Base-by-base conservation (phyloP, 2,113 vertebrate genomes). In the Ploceus nigricollis region DNA sequence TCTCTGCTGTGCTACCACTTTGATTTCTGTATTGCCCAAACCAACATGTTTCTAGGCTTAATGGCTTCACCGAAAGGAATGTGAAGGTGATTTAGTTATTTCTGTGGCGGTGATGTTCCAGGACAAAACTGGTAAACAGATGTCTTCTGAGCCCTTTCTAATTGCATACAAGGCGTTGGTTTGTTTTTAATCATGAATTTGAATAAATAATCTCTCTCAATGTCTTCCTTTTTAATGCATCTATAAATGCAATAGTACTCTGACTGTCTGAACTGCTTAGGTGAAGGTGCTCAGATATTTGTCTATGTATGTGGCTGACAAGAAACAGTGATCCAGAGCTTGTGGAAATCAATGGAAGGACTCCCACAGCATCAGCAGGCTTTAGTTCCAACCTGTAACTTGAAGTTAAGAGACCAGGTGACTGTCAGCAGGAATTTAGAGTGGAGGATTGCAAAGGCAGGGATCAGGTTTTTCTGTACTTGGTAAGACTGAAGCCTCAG, bases 21-120 rank as follows among this genome's bases (percentile, higher is more conserved):
- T 98, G 98, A 98, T 99, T 98, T 98, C 98, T 97, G 96, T 97
- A 98, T 98, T 98, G 98, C 98, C 98, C 96, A 98, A 97, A 98
- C 82, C 98, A 99, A 98, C 98, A 97, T 98, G 98, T 98, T 97
- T 98, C 98, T 93, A 94, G 96, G 98, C 98, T 98, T 99, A 99
- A 99, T 98, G 98, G 98, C 98, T 98, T 99, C 98, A 98, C 97
- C 47, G 93, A 98, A 96, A 98, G 98, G 97, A 97, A 97, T 97
- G 96, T 93, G 97, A 97, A 98, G 98, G 98, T 98, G 98, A 98
- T 98, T 98, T 98, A 94, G 96, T 97, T 97, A 97, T 96, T 98
- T 97, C 97, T 97, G 96, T 96, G 40, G 75, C 98, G 97, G 94
- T 97, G 97, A 96, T 96, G 96, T 93, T 97, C 97, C 97, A 97